phyloP scores from a whole-genome alignment of 2,113 vertebrate species.

The Suricata suricatta region DNA sequence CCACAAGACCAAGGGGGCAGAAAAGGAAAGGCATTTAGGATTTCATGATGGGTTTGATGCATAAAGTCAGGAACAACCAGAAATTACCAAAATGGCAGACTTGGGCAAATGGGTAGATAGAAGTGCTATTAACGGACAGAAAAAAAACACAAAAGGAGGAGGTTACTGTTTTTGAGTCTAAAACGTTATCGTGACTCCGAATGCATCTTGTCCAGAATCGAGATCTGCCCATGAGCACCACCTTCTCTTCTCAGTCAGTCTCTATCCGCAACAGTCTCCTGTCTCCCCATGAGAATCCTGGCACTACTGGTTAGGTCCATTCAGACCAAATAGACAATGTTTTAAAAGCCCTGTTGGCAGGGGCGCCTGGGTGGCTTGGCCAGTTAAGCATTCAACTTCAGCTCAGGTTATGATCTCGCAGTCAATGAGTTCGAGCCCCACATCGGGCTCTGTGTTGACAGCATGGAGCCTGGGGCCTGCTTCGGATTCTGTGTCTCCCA shows the following conservation, averaged over 20 bases:
- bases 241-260: neutral
- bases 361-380: no score
- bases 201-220: neutral
- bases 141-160: neutral
- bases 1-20: neutral
- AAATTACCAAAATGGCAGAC: neutral
- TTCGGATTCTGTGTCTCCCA: no score
- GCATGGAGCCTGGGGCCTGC: no score
- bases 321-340: neutral
- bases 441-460: no score
- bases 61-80: neutral
- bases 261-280: neutral
- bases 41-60: neutral
- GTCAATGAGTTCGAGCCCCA: fast-evolving
- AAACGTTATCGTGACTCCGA: neutral
- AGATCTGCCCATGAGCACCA: neutral
- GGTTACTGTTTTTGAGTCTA: neutral
- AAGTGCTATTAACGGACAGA: neutral
- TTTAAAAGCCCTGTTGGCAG: neutral
- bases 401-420: no score
- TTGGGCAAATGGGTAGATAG: neutral
- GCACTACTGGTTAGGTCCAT: neutral
- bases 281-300: neutral
- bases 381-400: no score
- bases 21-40: neutral